Base-by-base conservation (phyloP, 2,113 vertebrate genomes). In the Oncorhynchus masou region DNA sequence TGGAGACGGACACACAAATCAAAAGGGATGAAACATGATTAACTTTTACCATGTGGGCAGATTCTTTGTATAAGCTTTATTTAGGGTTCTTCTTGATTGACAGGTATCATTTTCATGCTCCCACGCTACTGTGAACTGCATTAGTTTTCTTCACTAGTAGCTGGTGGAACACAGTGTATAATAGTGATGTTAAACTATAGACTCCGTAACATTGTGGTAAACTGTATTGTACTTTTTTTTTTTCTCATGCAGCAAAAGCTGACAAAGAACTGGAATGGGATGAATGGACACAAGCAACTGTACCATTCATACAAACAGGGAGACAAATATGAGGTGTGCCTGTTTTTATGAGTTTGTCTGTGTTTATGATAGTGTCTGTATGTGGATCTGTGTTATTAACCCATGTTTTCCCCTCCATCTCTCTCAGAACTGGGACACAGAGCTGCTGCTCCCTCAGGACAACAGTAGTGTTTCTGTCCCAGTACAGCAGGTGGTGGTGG, bases 371-470 rank as follows among this genome's bases (percentile, higher is more conserved):
- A 25, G 19, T 72, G 22, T 73, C 11, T 68, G 7, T 45, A 7
- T 57, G 51, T 49, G 45, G n/a, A 22, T 67, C 12, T 11, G 3
- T 67, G 24, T 5, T 29, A 25, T 67, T 27, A 12, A 12, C 25
- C 25, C 4, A 0, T 13, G 12, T 15, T 29, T 22, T n/a, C 19
- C 16, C n/a, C 72, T 24, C 4, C 24, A 3, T 59, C 6, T 72
- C 16, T 64, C 31, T 67, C 78, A 94, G 93, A 89, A 85, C 57
- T 90, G 80, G 1, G 92, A 93, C 86, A 91, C 89, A 2, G 91
- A 93, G 86, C 82, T 93, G 78, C 62, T 94, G 71, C 57, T 92
- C 73, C 89, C 88, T 0, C 76, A 84, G 24, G 90, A 92, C 25
- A 73, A 22, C 19, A 22, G 54, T 87, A 88, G 48, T 19, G 89